Base-by-base conservation (phyloP, 2,888 invertebrate genomes). In the Actias luna region DNA sequence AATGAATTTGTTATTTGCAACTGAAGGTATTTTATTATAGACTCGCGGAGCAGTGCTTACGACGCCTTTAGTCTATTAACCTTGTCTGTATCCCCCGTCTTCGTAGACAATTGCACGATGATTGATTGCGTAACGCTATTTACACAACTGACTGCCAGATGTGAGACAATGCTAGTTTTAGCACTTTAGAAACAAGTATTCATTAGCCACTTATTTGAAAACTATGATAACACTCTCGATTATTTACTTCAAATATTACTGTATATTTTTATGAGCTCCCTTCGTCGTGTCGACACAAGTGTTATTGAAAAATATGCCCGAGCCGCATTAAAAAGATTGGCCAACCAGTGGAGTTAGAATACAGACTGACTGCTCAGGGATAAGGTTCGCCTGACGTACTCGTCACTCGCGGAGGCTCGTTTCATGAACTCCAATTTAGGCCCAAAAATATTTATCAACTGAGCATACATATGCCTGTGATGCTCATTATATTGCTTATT, bases 41-140 rank as follows among this genome's bases (percentile, higher is more conserved):
- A 68, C 72, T 72, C 66, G 69, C 67, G 57, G 64, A 65, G 69
- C 73, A 68, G 73, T 70, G 72, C 78, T 77, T 78, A 74, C 75
- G 78, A 73, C 69, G 73, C 74, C 72, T 78, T 75, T 76, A 79
- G 75, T 80, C 73, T 78, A 76, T 83, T 85, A 80, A 85, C 84
- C 86, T 87, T 85, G 83, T 72, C 73, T 72, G 69, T 66, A 70
- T 75, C 67, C 69, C 68, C 68, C 73, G 70, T 67, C 68, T 68
- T 67, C 73, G 70, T 71, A 68, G 72, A 72, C 77, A 76, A 74
- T 63, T 63, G 59, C 71, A 71, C 69, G 66, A 77, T 80, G 79
- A 80, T 80, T 75, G 73, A 82, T 86, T 84, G 77, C 82, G 72
- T 78, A 86, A 85, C 77, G 70, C 72, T 81, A 75, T 85, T 85